Conservation (phyloP, 53 echinoderm and acorn worm species). For the Astropecten irregularis region DNA sequence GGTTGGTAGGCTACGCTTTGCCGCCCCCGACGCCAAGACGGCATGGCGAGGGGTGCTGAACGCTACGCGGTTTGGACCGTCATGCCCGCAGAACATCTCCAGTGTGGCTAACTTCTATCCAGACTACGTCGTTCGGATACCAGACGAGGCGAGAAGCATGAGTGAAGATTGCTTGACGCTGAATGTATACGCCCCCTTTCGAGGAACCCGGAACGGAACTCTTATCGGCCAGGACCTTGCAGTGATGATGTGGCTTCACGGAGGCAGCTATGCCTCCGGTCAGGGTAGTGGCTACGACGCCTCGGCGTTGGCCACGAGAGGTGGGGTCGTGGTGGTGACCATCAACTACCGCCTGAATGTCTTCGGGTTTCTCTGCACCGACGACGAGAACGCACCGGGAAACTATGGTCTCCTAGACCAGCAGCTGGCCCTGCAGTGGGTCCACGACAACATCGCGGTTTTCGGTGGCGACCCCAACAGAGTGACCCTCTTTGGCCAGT, state of each 20-base stretch:
- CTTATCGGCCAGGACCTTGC: slow-evolving; percentile 51
- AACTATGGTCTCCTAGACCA: slow-evolving; percentile 66
- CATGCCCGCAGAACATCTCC: slow-evolving; percentile 71
- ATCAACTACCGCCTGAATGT: slow-evolving; percentile 87
- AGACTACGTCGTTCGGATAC: slow-evolving; percentile 53
- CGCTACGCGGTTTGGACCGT: slow-evolving; percentile 70
- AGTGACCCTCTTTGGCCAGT: slow-evolving; percentile 63
- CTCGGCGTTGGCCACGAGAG: slow-evolving; percentile 69
- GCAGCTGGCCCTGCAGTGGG: slow-evolving; percentile 67
- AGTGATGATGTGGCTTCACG: slow-evolving; percentile 99
- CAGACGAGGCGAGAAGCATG: slow-evolving; percentile 3
- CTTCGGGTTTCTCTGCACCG: slow-evolving; percentile 84
- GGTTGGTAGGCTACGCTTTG: slow-evolving; percentile 53
- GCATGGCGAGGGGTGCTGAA: slow-evolving; percentile 64
- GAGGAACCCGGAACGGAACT: no score
- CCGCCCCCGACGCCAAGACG: slow-evolving; percentile 47
- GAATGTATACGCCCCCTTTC: slow-evolving; percentile 54
- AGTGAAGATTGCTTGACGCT: slow-evolving; percentile 63
- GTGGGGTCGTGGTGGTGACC: slow-evolving; percentile 82
- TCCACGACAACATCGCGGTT: slow-evolving; percentile 60
- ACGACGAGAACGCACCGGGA: slow-evolving; percentile 65
- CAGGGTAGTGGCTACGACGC: slow-evolving; percentile 86
- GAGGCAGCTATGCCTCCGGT: slow-evolving; percentile 83
- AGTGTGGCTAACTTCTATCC: slow-evolving; percentile 49
- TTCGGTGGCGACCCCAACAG: slow-evolving; percentile 58